These are phyloP conservation scores for Rutpela maculata DNA, from an alignment of 2,888 invertebrate genomes.

Conservation along the genomic window DNA sequence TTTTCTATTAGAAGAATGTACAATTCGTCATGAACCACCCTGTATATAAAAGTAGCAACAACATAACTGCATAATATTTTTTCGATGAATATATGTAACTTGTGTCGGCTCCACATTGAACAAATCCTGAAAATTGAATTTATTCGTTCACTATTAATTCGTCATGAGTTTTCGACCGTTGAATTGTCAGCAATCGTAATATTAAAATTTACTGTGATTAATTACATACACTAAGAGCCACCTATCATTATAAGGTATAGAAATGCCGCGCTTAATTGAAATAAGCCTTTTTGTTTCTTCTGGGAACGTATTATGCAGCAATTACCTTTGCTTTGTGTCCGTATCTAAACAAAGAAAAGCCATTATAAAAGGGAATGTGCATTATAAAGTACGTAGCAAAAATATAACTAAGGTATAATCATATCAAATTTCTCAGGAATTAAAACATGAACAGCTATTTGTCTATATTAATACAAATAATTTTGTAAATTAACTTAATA, in stretches of 20 bases:
- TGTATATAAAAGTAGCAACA: too few species aligned
- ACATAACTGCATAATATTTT: too few species aligned
- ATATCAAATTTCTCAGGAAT: slow-evolving; percentile 1
- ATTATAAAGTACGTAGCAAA: background rate
- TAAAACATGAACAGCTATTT: background rate
- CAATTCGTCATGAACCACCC: too few species aligned
- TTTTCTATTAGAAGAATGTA: too few species aligned
- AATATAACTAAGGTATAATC: background rate
- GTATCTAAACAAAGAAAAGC: slow-evolving; percentile 15
- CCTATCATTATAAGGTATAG: background rate
- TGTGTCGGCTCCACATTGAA: too few species aligned
- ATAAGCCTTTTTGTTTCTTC: slow-evolving; percentile 11
- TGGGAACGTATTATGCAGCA: slow-evolving; percentile 29
- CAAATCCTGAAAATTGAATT: too few species aligned
- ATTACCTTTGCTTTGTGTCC: slow-evolving; percentile 23
- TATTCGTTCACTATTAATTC: too few species aligned
- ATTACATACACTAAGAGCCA: background rate
- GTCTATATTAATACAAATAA: background rate
- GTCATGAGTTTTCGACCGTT: too few species aligned
- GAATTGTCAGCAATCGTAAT: background rate
- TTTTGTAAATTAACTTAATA: too few species aligned
- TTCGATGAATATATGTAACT: too few species aligned
- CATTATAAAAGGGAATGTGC: background rate
- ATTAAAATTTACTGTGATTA: background rate
- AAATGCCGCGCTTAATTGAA: background rate